Evolutionary conservation across 2,888 invertebrate genomes (phyloP), one percentile per base, ranked within the genome.

Genomic region (Xestia c-nigrum): DNA sequence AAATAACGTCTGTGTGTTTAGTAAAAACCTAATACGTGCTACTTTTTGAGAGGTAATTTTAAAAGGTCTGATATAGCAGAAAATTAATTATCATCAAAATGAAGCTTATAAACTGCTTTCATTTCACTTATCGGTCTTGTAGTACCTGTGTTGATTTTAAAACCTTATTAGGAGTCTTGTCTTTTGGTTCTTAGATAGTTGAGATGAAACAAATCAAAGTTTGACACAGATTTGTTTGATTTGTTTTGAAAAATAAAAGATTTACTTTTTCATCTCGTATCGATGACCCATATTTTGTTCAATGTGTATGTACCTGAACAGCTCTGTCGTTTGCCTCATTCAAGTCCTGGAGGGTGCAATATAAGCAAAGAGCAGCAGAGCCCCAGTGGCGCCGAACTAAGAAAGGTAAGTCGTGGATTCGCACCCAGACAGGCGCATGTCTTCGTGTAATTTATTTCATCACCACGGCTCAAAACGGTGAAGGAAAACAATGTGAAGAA

Each of bases 1-100:
- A 72, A 78, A 76, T 78, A 83, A 81, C 50, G 55, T 73, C 66
- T 72, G 74, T 66, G 65, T 72, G 64, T 72, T 80, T 77, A 61
- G 12, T 64, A 31, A 72, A 73, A 77, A 73, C 70, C 10, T 77
- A 71, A 57, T n/a, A 19, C n/a, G 14, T 43, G 59, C 19, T 40
- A n/a, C 10, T 63, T 74, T 74, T 57, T 38, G 21, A 12, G 9
- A 43, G 31, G 50, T 14, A 3, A 64, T 74, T 78, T 68, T 50
- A 68, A 74, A 47, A 59, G 38, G 21, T 16, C 12, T 12, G 14
- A 7, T 24, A 7, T 5, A 21, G 38, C 16, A 31, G 31, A 50
- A 50, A 16, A n/a, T 21, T 16, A n/a, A 1, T 31, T 31, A 16
- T 19, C 9, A 40, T 64, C 14, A 7, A n/a, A 40, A 40, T 7